phyloP scores from a whole-genome alignment of 92 coral and sea anemone genomes.

The Galaxea fascicularis region DNA sequence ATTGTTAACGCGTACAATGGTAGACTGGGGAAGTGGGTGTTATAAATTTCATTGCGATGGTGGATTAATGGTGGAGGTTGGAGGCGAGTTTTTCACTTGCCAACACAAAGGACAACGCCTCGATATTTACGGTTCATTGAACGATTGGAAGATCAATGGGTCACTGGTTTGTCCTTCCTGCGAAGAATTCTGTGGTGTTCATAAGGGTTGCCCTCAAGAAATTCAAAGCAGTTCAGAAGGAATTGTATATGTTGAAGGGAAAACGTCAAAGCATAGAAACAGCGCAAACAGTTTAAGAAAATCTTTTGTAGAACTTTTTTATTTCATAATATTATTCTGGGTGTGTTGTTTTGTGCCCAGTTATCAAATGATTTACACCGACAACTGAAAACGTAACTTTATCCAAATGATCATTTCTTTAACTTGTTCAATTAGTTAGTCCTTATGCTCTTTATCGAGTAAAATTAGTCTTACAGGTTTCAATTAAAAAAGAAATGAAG shows the following conservation, averaged over 20 bases:
- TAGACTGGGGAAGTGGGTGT: slow-evolving; percentile 99
- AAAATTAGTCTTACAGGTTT: too few relatives aligned
- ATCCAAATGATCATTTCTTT: neutral
- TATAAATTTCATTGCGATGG: slow-evolving; percentile 81
- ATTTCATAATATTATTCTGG: slow-evolving; percentile 17
- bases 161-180: slow-evolving; percentile 91
- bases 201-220: slow-evolving; percentile 73
- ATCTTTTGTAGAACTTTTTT: slow-evolving; percentile 2
- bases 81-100: slow-evolving; percentile 75
- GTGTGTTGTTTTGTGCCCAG: slow-evolving; percentile 28
- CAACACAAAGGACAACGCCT: slow-evolving; percentile 77
- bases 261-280: slow-evolving; percentile 15
- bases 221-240: slow-evolving; percentile 41
- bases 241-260: slow-evolving; percentile 52
- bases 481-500: too few relatives aligned
- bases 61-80: slow-evolving; percentile 77
- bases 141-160: slow-evolving; percentile 88
- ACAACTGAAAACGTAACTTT: neutral
- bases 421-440: neutral
- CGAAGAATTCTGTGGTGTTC: slow-evolving; percentile 79
- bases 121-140: slow-evolving; percentile 73
- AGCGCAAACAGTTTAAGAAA: slow-evolving; percentile 5
- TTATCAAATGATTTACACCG: neutral
- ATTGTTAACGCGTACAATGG: slow-evolving; percentile 91
- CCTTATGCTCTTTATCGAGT: neutral